Percentiles rank a stretch among this genome's conserved stretches.
Evolutionary conservation across 2,888 invertebrate species (phyloP).

Genomic region (Sipha maydis): DNA sequence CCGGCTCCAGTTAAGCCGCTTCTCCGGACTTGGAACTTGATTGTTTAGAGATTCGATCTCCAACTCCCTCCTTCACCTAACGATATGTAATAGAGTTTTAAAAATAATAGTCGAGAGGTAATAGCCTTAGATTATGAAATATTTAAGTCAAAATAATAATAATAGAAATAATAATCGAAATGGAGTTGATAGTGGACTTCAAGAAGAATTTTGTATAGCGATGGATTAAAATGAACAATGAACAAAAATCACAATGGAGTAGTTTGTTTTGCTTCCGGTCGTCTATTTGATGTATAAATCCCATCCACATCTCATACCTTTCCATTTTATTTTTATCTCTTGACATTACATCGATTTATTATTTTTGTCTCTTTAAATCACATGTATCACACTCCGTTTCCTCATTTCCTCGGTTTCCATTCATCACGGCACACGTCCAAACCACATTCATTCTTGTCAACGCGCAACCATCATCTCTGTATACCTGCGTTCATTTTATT

Average conservation of each 20-base stretch:
- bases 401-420: not conserved
- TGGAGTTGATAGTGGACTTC: not conserved
- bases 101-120: no score
- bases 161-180: not conserved
- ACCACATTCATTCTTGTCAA: slow-evolving; percentile 28
- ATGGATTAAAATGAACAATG: slow-evolving; percentile 46
- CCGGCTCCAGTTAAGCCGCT: no score
- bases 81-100: no score
- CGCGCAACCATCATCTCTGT: not conserved
- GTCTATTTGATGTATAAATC: slow-evolving; percentile 36
- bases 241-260: slow-evolving; percentile 24
- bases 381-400: slow-evolving; percentile 27
- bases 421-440: slow-evolving; percentile 14
- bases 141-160: no score
- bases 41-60: no score
- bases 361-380: slow-evolving; percentile 46
- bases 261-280: slow-evolving; percentile 32
- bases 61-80: no score
- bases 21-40: no score
- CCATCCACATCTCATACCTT: slow-evolving; percentile 46
- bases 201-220: not conserved
- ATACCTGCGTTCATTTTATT: not conserved
- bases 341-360: slow-evolving; percentile 47
- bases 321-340: slow-evolving; percentile 43
- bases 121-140: no score